These are phyloP conservation scores for Rutilus rutilus DNA, from an alignment of 2,113 vertebrate genomes.

Conservation along the genomic window DNA sequence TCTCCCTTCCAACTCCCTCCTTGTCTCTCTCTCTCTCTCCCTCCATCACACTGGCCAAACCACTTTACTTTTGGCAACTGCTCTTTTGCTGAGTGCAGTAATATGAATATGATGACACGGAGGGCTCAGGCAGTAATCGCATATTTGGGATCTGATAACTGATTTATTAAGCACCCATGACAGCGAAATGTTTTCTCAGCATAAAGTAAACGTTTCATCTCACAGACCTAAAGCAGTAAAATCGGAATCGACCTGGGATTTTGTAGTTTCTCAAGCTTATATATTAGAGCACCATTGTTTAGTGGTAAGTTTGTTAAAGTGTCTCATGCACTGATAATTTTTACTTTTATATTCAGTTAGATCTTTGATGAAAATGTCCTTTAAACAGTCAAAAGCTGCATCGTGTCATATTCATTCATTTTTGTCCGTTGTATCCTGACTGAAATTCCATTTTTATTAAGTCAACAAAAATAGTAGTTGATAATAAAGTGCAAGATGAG, in stretches of 20 bases:
- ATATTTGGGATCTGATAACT: constrained; percentile 44
- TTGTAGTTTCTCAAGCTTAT: not conserved
- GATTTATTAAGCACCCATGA: constrained; percentile 39
- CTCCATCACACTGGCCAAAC: constrained; percentile 28
- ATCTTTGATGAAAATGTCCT: not conserved
- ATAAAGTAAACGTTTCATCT: constrained; percentile 35
- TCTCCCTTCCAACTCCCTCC: not conserved
- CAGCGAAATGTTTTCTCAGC: constrained; percentile 40
- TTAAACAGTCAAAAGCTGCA: too few species aligned
- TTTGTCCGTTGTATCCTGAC: not conserved
- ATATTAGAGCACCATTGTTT: not conserved
- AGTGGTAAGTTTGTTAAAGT: not conserved
- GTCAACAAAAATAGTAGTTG: too few species aligned
- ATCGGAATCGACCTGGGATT: constrained; percentile 9
- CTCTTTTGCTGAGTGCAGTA: constrained; percentile 42
- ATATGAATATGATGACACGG: constrained; percentile 45
- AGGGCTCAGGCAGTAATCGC: constrained; percentile 41
- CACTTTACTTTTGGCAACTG: constrained; percentile 44
- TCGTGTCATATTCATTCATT: not conserved
- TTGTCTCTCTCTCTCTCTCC: constrained; percentile 28
- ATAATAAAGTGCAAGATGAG: too few species aligned
- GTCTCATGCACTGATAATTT: not conserved
- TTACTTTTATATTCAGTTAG: not conserved
- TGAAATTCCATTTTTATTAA: not conserved
- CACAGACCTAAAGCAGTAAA: not conserved